A percentile compares a stretch with the other conserved stretches of the same genome.
phyloP scores from a whole-genome alignment of 2,888 invertebrate species.

The Petrolisthes manimaculis region DNA sequence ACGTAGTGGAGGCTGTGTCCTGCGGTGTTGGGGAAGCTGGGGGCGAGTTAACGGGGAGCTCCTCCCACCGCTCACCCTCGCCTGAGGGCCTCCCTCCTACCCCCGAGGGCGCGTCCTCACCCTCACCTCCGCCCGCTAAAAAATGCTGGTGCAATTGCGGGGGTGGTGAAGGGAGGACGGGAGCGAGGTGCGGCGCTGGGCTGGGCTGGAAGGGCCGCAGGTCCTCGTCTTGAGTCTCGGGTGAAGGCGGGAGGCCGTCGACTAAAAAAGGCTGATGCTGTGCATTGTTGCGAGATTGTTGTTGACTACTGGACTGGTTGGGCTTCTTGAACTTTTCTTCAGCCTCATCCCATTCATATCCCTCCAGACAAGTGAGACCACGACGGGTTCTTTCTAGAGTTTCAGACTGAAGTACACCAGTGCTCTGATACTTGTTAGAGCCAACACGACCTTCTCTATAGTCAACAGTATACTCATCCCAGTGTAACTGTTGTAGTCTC shows the following conservation, averaged over 20 bases:
- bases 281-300: conserved; percentile 20
- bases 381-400: conserved; percentile 72
- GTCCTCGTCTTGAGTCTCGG: conserved; percentile 62
- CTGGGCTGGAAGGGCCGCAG: conserved; percentile 56
- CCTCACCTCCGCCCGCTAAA: conserved; percentile 59
- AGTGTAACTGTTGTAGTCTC: conserved; percentile 42
- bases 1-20: conserved; percentile 24
- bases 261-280: conserved; percentile 71
- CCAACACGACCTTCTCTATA: conserved; percentile 61
- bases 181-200: conserved; percentile 56
- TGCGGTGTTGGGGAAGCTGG: conserved; percentile 22
- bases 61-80: conserved; percentile 31
- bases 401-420: conserved; percentile 69
- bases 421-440: conserved; percentile 42
- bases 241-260: conserved; percentile 70
- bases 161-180: conserved; percentile 51
- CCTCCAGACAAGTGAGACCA: conserved; percentile 68
- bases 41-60: conserved; percentile 20
- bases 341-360: conserved; percentile 71
- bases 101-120: conserved; percentile 49
- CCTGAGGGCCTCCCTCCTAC: conserved; percentile 59
- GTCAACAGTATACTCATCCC: conserved; percentile 64
- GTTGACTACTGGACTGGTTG: conserved; percentile 26
- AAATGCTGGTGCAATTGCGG: conserved; percentile 48
- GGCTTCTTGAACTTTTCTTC: conserved; percentile 69